A percentile compares a stretch with the other conserved stretches of the same genome.
These are phyloP conservation scores for Hemistola chrysoprasaria DNA, from an alignment of 2,888 invertebrate genomes.

Conservation along the genomic window DNA sequence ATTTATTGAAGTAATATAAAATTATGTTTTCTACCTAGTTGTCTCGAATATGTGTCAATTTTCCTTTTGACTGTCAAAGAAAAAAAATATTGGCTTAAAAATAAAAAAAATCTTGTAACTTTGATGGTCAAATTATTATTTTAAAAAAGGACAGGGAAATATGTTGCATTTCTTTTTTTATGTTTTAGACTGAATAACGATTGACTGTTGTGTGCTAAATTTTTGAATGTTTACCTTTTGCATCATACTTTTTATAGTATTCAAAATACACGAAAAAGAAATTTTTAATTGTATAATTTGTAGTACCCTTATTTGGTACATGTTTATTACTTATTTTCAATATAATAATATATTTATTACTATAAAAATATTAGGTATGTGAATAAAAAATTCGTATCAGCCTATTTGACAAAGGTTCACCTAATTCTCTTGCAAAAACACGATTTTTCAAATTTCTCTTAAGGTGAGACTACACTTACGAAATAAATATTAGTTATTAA, in stretches of 20 bases:
- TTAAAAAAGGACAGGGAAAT: slow-evolving; percentile 43
- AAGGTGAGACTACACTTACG: too few relatives aligned
- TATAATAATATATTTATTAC: background rate
- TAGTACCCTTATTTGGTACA: slow-evolving; percentile 8
- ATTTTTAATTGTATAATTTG: background rate
- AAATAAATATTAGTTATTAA: too few relatives aligned
- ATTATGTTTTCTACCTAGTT: too few relatives aligned
- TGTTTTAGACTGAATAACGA: slow-evolving; percentile 58
- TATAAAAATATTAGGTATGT: background rate
- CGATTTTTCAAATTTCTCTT: too few relatives aligned
- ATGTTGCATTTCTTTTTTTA: slow-evolving; percentile 59
- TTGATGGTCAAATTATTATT: slow-evolving; percentile 1
- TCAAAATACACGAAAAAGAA: slow-evolving; percentile 23
- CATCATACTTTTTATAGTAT: slow-evolving; percentile 23
- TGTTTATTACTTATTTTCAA: slow-evolving; percentile 1
- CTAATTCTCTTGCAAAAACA: too few relatives aligned
- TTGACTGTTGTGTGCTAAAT: slow-evolving; percentile 71
- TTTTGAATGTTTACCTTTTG: slow-evolving; percentile 47
- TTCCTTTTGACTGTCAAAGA: slow-evolving; percentile 9
- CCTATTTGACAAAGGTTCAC: too few relatives aligned
- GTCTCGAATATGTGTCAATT: slow-evolving; percentile 17
- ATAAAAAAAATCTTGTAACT: background rate
- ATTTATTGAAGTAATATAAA: too few relatives aligned
- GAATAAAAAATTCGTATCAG: too few relatives aligned
- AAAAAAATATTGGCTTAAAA: background rate